Conservation (phyloP, 2,797 vertebrate species). For the Eptatretus atami region DNA sequence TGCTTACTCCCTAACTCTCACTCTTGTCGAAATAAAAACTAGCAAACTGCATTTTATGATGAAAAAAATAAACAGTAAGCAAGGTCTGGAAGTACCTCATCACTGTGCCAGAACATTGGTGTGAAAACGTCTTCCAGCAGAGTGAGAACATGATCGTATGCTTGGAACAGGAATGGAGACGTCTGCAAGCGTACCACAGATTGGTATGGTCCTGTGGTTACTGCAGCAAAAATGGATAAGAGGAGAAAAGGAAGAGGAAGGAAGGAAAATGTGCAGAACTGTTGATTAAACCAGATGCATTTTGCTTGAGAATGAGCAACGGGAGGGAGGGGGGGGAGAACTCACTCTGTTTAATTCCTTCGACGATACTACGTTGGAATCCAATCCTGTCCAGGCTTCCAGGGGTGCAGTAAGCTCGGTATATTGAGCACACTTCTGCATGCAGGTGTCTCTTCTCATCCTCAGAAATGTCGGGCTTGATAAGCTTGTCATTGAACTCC, state of each 20-base stretch:
- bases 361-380: constrained; percentile 51
- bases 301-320: too few relatives aligned
- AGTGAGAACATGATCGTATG: constrained; percentile 67
- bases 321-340: constrained; percentile 6
- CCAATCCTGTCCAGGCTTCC: constrained; percentile 72
- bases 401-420: constrained; percentile 57
- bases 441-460: constrained; percentile 38
- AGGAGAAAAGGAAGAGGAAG: too few relatives aligned
- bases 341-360: constrained; percentile 54
- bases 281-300: too few relatives aligned
- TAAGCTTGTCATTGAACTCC: constrained; percentile 71
- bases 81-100: constrained; percentile 23
- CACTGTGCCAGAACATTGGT: constrained; percentile 85
- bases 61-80: too few relatives aligned
- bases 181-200: constrained; percentile 66
- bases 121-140: constrained; percentile 70
- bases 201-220: constrained; percentile 31
- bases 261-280: too few relatives aligned
- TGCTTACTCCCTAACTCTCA: too few relatives aligned
- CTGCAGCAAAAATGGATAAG: constrained; percentile 14
- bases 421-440: constrained; percentile 48
- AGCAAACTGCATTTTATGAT: constrained; percentile 10
- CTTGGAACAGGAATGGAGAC: constrained; percentile 65
- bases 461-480: constrained; percentile 47
- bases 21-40: constrained; percentile 5